Evolutionary conservation across 2,888 invertebrate species (phyloP), one percentile per base, ranked within the genome.

Genomic region (Crocallis elinguaria): DNA sequence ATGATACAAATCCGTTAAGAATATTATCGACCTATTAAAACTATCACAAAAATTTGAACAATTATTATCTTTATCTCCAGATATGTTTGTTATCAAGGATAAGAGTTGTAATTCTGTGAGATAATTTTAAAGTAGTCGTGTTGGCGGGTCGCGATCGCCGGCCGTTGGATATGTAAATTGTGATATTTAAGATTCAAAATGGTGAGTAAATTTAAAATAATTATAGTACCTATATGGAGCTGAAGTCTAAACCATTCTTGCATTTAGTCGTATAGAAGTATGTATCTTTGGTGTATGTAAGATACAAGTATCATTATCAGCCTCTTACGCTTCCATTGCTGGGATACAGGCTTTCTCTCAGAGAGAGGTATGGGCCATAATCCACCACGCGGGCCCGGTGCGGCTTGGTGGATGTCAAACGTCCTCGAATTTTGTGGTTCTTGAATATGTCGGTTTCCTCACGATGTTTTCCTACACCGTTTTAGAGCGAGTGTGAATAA

Each of bases 1-100:
- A 27, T 35, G 39, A 45, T 51, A 27, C 11, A 30, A 45, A 36
- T 30, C 41, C 16, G 42, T 3, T 32, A 12, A 27, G 25, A 32
- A 33, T 17, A 53, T 54, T 38, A 50, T 9, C 72, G 69, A 76
- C 78, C 77, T 75, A 79, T 72, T 82, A 68, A 66, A 68, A 70
- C 64, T 64, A 48, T 64, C 61, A 67, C 61, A 73, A 74, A 69
- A 73, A 74, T 71, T 78, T 66, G 56, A 59, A 73, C 71, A 78
- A 75, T 82, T 79, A 75, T 82, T 79, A 82, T 74, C 67, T 66
- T 70, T 79, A 78, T 84, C 84, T 58, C 39, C 8, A 64, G 79
- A 82, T 86, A 63, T 57, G 51, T 56, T 78, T 33, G 43, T 54
- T 88, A 87, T 87, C 88, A 61, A 45, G 82, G 85, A 87, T 86